A percentile compares a stretch with the other conserved stretches of the same genome.
These are phyloP conservation scores for Hypsopygia costalis DNA, from an alignment of 2,888 invertebrate genomes.

Conservation along the genomic window DNA sequence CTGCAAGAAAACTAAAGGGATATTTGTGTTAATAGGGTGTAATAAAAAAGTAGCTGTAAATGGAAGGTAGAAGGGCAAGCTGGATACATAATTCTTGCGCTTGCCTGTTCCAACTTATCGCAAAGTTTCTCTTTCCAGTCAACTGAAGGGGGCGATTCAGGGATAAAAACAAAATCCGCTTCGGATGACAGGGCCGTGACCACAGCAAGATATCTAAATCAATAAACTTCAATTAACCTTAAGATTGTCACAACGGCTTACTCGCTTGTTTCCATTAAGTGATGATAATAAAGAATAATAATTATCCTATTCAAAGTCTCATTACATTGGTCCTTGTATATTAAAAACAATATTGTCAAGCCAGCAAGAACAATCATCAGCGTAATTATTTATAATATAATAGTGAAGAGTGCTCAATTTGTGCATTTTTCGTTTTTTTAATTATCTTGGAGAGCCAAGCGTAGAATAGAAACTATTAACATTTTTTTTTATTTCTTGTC, in stretches of 20 bases:
- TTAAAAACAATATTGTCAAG: too few relatives aligned
- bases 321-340: too few relatives aligned
- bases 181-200: slow-evolving; percentile 97
- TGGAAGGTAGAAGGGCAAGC: slow-evolving; percentile 26
- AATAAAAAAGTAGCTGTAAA: slow-evolving; percentile 27
- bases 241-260: slow-evolving; percentile 28
- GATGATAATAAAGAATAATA: slow-evolving; percentile 4
- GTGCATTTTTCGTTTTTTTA: too few relatives aligned
- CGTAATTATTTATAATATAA: too few relatives aligned
- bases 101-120: slow-evolving; percentile 96
- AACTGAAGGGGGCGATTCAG: slow-evolving; percentile 96
- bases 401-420: too few relatives aligned
- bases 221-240: slow-evolving; percentile 46
- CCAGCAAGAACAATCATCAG: too few relatives aligned
- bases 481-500: too few relatives aligned
- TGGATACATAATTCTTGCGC: slow-evolving; percentile 32
- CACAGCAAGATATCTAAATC: slow-evolving; percentile 95
- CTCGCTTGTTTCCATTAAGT: slow-evolving; percentile 24
- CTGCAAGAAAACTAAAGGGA: slow-evolving; percentile 88
- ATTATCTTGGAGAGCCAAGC: too few relatives aligned
- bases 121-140: slow-evolving; percentile 97
- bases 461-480: too few relatives aligned
- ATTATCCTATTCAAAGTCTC: not conserved
- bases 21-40: slow-evolving; percentile 37
- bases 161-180: slow-evolving; percentile 99